Evolutionary conservation across 2,888 invertebrate species (phyloP), one percentile per base, ranked within the genome.

Genomic region (Heliconius cydno): DNA sequence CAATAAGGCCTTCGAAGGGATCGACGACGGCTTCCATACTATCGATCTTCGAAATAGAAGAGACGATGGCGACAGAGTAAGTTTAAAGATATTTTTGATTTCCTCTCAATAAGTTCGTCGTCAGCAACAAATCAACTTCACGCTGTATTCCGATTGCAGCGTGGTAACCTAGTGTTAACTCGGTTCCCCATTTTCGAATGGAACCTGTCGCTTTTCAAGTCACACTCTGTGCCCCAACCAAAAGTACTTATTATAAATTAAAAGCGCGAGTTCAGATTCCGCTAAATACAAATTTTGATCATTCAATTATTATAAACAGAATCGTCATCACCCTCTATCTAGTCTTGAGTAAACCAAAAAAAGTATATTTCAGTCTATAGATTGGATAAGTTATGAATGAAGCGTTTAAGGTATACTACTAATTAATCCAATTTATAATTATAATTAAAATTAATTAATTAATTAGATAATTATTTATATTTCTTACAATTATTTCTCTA

Each of bases 21-120:
- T 86, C 25, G 94, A 94, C 80, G 95, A 94, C 82, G 95, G 94
- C 65, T 95, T 95, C 87, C 94, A 95, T 22, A 95, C 95, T 83
- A 95, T 95, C 80, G 95, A 95, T 88, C 88, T 95, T 78, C 86
- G 95, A 67, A 86, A 85, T 79, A 85, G 89, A 52, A 85, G 87
- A 28, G 87, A 85, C 3, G 86, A 88, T 25, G 84, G 82, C 52
- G 85, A 76, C 73, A 85, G 84, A 86, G 89, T 90, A 84, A 81
- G 74, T 76, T 72, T 28, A 22, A 13, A 25, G 34, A 28, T 28
- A 52, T 46, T 19, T 4, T 72, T n/a, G 22, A 5, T 38, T 38
- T 38, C 38, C 22, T n/a, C 0, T 41, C 0, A 41, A 41, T 41
- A 41, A 41, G 41, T 41, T 41, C 3, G 9, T 41, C 12, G 9